These are phyloP conservation scores for Mechanitis messenoides DNA, from an alignment of 2,888 invertebrate species.

Conservation along the genomic window DNA sequence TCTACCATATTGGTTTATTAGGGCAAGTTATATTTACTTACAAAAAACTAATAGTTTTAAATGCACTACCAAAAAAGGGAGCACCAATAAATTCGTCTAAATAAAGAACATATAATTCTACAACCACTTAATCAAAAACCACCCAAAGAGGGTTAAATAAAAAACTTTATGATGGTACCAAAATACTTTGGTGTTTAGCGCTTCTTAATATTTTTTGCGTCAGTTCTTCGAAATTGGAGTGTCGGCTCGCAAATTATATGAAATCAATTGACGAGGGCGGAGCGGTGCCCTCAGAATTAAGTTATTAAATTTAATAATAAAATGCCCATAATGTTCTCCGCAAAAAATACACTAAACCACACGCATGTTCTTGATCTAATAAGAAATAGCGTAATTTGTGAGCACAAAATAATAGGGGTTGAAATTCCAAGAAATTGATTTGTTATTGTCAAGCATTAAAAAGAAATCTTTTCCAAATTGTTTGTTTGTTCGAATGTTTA, in stretches of 20 bases:
- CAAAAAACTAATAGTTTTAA: no score
- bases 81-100: not conserved
- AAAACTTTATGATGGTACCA: constrained; percentile 16
- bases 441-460: constrained; percentile 31
- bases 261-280: constrained; percentile 70
- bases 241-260: constrained; percentile 66
- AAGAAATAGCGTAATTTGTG: constrained; percentile 54
- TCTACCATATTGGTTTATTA: not conserved
- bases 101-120: constrained; percentile 8
- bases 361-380: constrained; percentile 65
- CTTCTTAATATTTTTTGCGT: constrained; percentile 46
- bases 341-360: constrained; percentile 64
- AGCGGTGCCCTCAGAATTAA: constrained; percentile 70
- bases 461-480: constrained; percentile 24
- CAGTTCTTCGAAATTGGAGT: constrained; percentile 50
- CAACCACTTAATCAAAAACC: constrained; percentile 24
- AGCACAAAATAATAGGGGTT: constrained; percentile 48
- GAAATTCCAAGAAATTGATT: constrained; percentile 38
- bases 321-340: constrained; percentile 55
- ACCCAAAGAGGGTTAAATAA: constrained; percentile 20
- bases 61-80: not conserved
- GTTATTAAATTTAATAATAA: constrained; percentile 64
- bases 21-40: not conserved
- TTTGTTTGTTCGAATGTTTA: constrained; percentile 25
- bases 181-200: constrained; percentile 23